Base-by-base conservation (phyloP, 2,888 invertebrate genomes). In the Cheilosia pagana region DNA sequence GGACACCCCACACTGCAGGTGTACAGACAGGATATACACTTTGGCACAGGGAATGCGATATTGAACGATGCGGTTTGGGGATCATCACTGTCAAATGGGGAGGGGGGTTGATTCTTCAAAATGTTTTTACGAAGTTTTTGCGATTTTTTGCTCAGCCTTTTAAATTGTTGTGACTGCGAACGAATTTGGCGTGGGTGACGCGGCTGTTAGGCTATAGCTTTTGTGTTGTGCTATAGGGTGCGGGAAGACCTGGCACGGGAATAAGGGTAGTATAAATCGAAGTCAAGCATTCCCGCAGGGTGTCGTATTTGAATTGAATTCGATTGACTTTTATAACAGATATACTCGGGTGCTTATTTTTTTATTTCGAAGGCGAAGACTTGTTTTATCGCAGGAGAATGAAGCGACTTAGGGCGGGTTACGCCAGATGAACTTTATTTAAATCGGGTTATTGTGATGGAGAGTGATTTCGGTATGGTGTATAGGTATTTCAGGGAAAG, bases 301-400 rank as follows among this genome's bases (percentile, higher is more conserved):
- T 85, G 70, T 70, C 41, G 55, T 41, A 55, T 55, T 62, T 35
- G 57, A 77, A 77, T 77, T 35, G 65, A 55, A 70, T 85, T 79
- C 79, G 79, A 85, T 85, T 85, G 79, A 85, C 70, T 85, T 79
- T 85, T 85, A 85, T 62, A 50, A 55, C 35, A 70, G 62, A 57
- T 41, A 57, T 39, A 48, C 50, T 28, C 23, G n/a, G n/a, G n/a
- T 23, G 4, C 4, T 68, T 62, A 48, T 39, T 41, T 39, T 41
- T 31, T 52, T 28, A 28, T 65, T 57, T 31, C 31, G 28, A 35
- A 45, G 31, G n/a, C 45, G 21, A 41, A 21, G 65, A 41, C 21
- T 21, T 60, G 67, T 41, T 77, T 82, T 72, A 77, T 71, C 39
- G 52, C 65, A 53, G 53, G 23, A 19, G 41, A 78, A 68, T 75